Percentiles rank a stretch among this genome's conserved stretches.
Conservation (phyloP, 2,797 vertebrate genomes). For the Coccyzus lansbergi region DNA sequence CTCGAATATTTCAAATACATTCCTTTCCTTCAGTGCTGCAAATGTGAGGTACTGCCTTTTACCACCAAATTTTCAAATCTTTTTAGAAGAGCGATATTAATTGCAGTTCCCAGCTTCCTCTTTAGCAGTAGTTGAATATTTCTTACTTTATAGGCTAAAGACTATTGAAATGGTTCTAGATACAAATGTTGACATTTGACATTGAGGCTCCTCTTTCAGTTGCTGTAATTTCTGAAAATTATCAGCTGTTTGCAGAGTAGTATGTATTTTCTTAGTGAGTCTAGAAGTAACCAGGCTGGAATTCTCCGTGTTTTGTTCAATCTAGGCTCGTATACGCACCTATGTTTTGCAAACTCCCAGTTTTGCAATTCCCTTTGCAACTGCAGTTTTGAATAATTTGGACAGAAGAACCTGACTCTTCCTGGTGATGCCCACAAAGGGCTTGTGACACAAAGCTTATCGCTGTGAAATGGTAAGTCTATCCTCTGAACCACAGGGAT, state of each 20-base stretch:
- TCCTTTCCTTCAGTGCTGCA: background rate
- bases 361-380: background rate
- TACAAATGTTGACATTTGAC: background rate
- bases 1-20: background rate
- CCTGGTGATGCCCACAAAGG: accelerated
- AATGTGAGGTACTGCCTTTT: background rate
- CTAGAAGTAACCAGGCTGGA: background rate
- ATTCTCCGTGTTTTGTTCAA: background rate
- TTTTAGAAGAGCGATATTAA: background rate
- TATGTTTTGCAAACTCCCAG: background rate
- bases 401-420: background rate
- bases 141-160: background rate
- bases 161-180: background rate
- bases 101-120: background rate
- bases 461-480: background rate
- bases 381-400: background rate
- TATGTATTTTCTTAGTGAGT: accelerated
- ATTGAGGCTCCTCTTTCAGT: background rate
- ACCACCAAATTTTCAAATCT: background rate
- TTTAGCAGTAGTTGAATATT: background rate
- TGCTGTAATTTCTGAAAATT: background rate
- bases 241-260: background rate
- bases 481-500: accelerated
- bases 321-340: background rate
- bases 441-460: accelerated